These are phyloP conservation scores for Hypolimnas misippus DNA, from an alignment of 2,888 invertebrate species.

Conservation along the genomic window DNA sequence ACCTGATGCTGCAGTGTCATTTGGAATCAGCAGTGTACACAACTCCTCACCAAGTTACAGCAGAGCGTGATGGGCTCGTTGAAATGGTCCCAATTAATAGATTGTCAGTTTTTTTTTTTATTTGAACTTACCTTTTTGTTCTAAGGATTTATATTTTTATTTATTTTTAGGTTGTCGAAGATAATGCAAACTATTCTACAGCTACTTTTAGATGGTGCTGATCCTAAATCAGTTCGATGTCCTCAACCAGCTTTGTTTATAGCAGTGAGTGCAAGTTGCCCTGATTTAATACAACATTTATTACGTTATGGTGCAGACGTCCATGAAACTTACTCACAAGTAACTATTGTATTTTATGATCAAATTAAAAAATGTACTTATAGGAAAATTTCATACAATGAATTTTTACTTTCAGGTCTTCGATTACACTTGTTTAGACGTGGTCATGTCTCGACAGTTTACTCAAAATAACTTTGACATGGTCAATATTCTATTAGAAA, in stretches of 20 bases:
- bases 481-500: constrained; percentile 57
- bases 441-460: constrained; percentile 61
- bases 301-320: constrained; percentile 61
- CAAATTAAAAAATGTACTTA: background rate
- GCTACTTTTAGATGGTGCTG: constrained; percentile 63
- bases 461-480: constrained; percentile 57
- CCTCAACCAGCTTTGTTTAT: constrained; percentile 66
- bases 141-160: too few relatives aligned
- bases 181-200: constrained; percentile 60
- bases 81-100: too few relatives aligned
- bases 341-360: constrained; percentile 37
- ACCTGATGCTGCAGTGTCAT: too few relatives aligned
- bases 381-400: background rate
- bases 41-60: too few relatives aligned
- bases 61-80: too few relatives aligned
- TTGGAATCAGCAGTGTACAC: too few relatives aligned
- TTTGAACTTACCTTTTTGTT: too few relatives aligned
- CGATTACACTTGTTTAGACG: constrained; percentile 61
- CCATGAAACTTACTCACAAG: constrained; percentile 62
- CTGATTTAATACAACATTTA: constrained; percentile 58
- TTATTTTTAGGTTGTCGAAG: constrained; percentile 63
- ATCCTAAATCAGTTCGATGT: constrained; percentile 60
- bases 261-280: constrained; percentile 54
- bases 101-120: too few relatives aligned
- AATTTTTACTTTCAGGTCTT: constrained; percentile 51